Evolutionary conservation across 2,888 invertebrate species (phyloP).

Genomic region (Barypeithes pellucidus): DNA sequence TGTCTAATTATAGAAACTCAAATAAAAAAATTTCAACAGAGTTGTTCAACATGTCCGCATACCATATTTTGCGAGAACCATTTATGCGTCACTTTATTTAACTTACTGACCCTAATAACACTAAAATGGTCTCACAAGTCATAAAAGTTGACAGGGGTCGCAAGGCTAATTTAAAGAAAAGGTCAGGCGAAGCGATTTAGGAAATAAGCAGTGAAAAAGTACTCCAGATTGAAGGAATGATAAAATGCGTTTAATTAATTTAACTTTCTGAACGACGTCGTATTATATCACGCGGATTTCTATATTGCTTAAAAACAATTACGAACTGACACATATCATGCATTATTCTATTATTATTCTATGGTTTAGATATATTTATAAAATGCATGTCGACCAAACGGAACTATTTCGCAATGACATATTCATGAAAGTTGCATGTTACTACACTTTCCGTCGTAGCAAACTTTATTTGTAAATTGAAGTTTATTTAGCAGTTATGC

Average conservation of each 20-base stretch:
- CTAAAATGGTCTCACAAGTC: conserved; percentile 28
- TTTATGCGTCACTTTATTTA: conserved; percentile 25
- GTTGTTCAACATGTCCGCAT: conserved; percentile 11
- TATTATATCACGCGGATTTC: not conserved
- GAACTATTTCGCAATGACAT: too few species aligned
- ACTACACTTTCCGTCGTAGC: too few species aligned
- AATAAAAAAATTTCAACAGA: conserved; percentile 2
- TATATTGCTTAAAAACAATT: too few species aligned
- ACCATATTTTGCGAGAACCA: conserved; percentile 19
- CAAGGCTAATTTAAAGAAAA: conserved; percentile 29
- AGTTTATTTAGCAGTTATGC: too few species aligned
- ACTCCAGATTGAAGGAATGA: not conserved
- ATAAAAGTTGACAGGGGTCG: conserved; percentile 21
- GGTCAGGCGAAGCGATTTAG: conserved; percentile 8
- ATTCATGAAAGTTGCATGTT: too few species aligned
- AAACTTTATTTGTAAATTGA: too few species aligned
- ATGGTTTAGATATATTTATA: too few species aligned
- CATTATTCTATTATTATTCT: too few species aligned
- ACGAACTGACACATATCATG: too few species aligned
- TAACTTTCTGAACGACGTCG: not conserved
- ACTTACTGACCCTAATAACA: conserved; percentile 33
- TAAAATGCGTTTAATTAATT: not conserved
- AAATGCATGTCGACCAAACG: too few species aligned
- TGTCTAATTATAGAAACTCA: too few species aligned
- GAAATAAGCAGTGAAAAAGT: conserved; percentile 9